A percentile compares a stretch with the other conserved stretches of the same genome.
These are phyloP conservation scores for Drosophila athabasca DNA, from an alignment of 1,140 invertebrate species.

Conservation along the genomic window DNA sequence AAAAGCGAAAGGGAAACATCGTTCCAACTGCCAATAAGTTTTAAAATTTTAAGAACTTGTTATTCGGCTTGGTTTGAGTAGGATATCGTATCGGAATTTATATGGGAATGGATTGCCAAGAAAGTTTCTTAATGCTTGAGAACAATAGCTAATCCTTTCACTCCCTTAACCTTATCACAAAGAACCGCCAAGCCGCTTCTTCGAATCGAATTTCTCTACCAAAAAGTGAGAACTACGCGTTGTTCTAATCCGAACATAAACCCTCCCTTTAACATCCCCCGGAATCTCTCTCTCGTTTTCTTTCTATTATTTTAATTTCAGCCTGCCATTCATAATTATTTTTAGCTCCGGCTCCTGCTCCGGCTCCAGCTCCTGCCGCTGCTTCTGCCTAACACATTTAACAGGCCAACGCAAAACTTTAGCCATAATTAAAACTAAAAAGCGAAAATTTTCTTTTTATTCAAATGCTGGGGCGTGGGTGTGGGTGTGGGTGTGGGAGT, in stretches of 20 bases:
- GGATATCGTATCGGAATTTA: no score
- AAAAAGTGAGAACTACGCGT: neutral
- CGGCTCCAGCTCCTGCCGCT: constrained; percentile 22
- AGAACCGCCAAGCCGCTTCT: no score
- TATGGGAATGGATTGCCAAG: no score
- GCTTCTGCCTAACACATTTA: constrained; percentile 64
- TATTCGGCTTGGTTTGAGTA: no score
- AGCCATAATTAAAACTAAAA: constrained; percentile 74
- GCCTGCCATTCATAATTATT: constrained; percentile 66
- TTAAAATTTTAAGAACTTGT: no score
- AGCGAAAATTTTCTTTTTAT: constrained; percentile 67
- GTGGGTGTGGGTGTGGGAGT: neutral
- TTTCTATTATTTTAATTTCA: constrained; percentile 44
- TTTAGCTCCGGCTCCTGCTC: constrained; percentile 23
- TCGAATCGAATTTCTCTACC: neutral
- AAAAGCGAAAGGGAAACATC: no score
- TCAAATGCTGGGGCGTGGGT: constrained; percentile 24
- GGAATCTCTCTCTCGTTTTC: constrained; percentile 10
- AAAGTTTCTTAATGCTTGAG: no score
- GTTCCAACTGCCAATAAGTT: no score
- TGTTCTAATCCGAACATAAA: constrained; percentile 13
- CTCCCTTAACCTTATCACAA: no score
- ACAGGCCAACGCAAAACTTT: constrained; percentile 66
- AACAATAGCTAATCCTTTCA: no score
- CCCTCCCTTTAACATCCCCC: neutral